Base-by-base conservation (phyloP, 2,797 vertebrate genomes). In the Chiroxiphia lanceolata region DNA sequence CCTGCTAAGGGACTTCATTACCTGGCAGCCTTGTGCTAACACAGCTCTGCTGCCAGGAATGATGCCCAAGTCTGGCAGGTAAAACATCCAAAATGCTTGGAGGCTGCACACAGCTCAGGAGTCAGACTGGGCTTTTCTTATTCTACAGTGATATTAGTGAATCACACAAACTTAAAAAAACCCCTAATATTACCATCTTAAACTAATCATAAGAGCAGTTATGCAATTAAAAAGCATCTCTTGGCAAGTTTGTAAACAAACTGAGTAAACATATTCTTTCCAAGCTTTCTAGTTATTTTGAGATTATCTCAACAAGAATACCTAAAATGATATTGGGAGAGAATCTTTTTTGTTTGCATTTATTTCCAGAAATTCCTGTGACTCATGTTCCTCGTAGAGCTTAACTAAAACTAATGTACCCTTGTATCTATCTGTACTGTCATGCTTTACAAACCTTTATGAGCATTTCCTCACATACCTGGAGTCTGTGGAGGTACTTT, bases 401-500 rank as follows among this genome's bases (percentile, higher is more conserved):
- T 51, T 70, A 48, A 77, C 4, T 71, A 51, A 80, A 36, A 64
- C 44, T 42, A 45, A 91, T 0, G 3, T 23, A 31, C 68, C 21
- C 34, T 8, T 1, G 12, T 22, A 56, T 42, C 57, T 75, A 5
- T 33, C 19, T 23, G 16, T 21, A 57, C 67, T 45, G 83, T 54
- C 42, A 44, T 6, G 22, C 59, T 79, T 87, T 56, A 79, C 40
- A 59, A 83, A 92, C 18, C 16, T 21, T 54, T 69, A 9, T 2
- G 27, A 94, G 48, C 9, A 3, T 64, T 82, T 86, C 42, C 65
- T 87, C 48, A n/a, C 31, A 22, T 97, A 98, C 98, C 97, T 97
- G 96, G 84, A 88, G 90, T 77, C 85, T 85, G 96, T 1, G 56
- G 40, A 78, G 92, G 67, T 75, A 97, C 98, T 95, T 97, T 98